Evolutionary conservation across 2,797 vertebrate species (phyloP).

Genomic region (Tamandua tetradactyla): DNA sequence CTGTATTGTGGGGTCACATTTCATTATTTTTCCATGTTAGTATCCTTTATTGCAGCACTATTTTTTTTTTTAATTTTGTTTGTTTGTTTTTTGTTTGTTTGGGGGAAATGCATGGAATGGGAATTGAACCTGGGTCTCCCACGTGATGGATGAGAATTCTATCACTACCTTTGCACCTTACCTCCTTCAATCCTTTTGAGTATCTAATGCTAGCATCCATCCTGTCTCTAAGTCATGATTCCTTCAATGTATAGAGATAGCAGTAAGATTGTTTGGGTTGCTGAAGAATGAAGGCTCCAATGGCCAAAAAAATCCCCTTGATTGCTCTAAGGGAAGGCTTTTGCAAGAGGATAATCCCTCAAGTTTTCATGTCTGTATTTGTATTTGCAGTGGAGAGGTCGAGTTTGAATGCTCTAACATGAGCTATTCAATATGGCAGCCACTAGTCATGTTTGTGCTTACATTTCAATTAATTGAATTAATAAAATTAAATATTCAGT

Average conservation of each 20-base stretch:
- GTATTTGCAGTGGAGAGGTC: neutral
- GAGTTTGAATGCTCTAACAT: neutral
- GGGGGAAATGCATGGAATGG: too few species aligned
- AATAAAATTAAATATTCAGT: neutral
- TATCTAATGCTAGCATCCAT: neutral
- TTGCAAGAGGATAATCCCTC: neutral
- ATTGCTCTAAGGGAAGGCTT: neutral
- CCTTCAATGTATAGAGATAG: neutral
- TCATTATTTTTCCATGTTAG: too few species aligned
- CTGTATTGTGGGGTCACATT: too few species aligned
- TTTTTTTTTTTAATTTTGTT: too few species aligned
- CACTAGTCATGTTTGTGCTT: neutral
- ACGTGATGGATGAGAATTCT: too few species aligned
- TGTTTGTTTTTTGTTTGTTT: too few species aligned
- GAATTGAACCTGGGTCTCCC: too few species aligned
- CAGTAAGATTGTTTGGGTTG: neutral
- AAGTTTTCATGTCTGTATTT: neutral
- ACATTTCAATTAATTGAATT: neutral
- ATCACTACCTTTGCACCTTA: too few species aligned
- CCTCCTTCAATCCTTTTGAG: neutral
- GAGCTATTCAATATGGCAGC: neutral
- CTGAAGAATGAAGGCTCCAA: neutral
- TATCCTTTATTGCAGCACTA: too few species aligned
- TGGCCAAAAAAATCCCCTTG: neutral
- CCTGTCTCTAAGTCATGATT: neutral